These are phyloP conservation scores for Netelia melanura DNA, from an alignment of 2,888 invertebrate genomes.

Conservation along the genomic window DNA sequence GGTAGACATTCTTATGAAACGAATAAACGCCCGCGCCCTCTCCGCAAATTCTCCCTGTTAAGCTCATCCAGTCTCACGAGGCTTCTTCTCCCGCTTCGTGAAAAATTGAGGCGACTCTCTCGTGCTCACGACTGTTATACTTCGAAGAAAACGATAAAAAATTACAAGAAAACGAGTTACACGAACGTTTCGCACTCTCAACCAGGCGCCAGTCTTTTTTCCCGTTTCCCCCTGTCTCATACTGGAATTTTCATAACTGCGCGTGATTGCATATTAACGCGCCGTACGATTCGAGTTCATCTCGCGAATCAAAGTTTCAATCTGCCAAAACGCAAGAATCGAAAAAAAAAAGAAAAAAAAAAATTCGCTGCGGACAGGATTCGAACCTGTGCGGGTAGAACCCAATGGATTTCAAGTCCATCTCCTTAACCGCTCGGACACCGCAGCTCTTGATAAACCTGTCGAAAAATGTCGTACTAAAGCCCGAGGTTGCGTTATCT, in stretches of 20 bases:
- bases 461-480: slow-evolving; percentile 15
- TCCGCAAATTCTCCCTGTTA: slow-evolving; percentile 52
- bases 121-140: slow-evolving; percentile 30
- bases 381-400: slow-evolving; percentile 85
- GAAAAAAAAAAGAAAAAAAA: slow-evolving; percentile 73
- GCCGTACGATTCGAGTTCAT: background rate
- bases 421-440: slow-evolving; percentile 85
- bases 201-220: slow-evolving; percentile 50
- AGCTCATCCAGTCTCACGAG: slow-evolving; percentile 47
- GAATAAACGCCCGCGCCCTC: slow-evolving; percentile 68
- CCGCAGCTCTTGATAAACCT: slow-evolving; percentile 79
- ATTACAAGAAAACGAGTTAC: slow-evolving; percentile 7
- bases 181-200: slow-evolving; percentile 25
- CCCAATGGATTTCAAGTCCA: slow-evolving; percentile 85
- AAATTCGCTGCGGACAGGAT: slow-evolving; percentile 84
- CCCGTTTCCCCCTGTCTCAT: background rate
- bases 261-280: background rate
- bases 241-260: background rate
- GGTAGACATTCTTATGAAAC: slow-evolving; percentile 82
- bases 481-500: slow-evolving; percentile 23
- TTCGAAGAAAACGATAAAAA: slow-evolving; percentile 48
- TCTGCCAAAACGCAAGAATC: background rate
- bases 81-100: slow-evolving; percentile 8
- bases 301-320: background rate
- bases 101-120: slow-evolving; percentile 54